Conservation (phyloP, 1,140 invertebrate species). For the Nomia melanderi region DNA sequence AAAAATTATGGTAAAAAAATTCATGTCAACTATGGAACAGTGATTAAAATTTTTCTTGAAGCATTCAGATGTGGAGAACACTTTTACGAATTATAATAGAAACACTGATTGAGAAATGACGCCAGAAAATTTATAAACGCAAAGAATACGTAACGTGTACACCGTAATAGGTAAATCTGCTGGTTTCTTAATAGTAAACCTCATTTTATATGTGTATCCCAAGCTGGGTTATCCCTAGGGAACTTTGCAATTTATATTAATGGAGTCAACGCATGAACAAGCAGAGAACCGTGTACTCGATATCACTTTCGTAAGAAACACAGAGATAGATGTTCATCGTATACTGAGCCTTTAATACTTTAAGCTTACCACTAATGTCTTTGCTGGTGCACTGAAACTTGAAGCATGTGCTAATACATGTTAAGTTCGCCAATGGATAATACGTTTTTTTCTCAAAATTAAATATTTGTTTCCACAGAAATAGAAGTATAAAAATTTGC, state of each 20-base stretch:
- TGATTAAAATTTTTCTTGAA: too few species aligned
- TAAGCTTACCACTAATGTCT: background rate
- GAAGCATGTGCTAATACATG: background rate
- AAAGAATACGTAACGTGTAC: conserved; percentile 36
- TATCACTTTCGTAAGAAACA: conserved; percentile 26
- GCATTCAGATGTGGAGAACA: too few species aligned
- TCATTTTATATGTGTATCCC: conserved; percentile 41
- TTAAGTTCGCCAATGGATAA: background rate
- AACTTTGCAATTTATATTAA: conserved; percentile 60
- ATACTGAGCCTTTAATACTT: background rate
- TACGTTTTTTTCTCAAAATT: background rate
- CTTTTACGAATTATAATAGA: background rate
- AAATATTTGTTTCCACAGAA: too few species aligned
- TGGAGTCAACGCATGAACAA: conserved; percentile 46
- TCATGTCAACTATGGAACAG: too few species aligned
- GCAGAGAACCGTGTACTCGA: conserved; percentile 19
- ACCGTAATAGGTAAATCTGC: conserved; percentile 33
- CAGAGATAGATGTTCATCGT: background rate
- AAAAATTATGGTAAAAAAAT: too few species aligned
- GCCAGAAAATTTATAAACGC: conserved; percentile 1
- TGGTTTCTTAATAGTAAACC: conserved; percentile 48
- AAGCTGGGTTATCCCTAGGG: conserved; percentile 41
- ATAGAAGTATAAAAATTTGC: too few species aligned
- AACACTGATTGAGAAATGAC: conserved; percentile 5
- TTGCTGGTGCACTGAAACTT: background rate